Evolutionary conservation across 2,888 invertebrate species (phyloP).

Genomic region (Philhelius pedissequus): DNA sequence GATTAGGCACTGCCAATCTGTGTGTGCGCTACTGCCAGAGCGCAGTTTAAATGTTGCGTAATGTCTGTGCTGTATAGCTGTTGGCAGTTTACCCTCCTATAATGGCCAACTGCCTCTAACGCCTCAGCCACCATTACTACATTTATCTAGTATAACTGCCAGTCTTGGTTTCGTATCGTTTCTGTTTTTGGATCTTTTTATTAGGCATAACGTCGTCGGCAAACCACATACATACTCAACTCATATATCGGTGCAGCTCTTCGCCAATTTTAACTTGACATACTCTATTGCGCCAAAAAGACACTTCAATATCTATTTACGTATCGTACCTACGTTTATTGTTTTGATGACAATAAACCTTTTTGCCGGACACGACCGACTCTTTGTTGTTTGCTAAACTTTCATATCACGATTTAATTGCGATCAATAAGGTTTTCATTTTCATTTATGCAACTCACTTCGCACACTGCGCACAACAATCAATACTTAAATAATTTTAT

Average conservation of each 20-base stretch:
- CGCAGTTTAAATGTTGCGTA: conserved; percentile 51
- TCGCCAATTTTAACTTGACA: conserved; percentile 24
- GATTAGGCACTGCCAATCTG: conserved; percentile 48
- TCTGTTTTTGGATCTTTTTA: conserved; percentile 34
- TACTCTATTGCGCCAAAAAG: conserved; percentile 4
- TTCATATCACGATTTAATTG: conserved; percentile 67
- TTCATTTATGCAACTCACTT: conserved; percentile 43
- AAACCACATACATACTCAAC: too few relatives aligned
- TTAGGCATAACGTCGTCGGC: conserved; percentile 6
- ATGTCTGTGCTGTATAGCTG: background rate
- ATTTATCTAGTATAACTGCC: conserved; percentile 10
- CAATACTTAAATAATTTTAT: conserved; percentile 20
- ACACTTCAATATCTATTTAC: background rate
- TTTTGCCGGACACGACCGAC: conserved; percentile 23
- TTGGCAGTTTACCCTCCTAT: conserved; percentile 10
- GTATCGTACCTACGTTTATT: background rate
- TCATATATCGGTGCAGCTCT: conserved; percentile 19
- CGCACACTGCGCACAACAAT: background rate
- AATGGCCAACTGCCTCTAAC: conserved; percentile 21
- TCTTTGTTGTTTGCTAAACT: conserved; percentile 30
- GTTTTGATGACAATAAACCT: conserved; percentile 20
- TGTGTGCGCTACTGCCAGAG: conserved; percentile 43
- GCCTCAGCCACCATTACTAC: background rate
- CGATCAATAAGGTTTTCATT: conserved; percentile 60
- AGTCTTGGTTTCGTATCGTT: conserved; percentile 4